Evolutionary conservation across 2,797 vertebrate species (phyloP), one percentile per base, ranked within the genome.

Genomic region (Fundulus diaphanus): DNA sequence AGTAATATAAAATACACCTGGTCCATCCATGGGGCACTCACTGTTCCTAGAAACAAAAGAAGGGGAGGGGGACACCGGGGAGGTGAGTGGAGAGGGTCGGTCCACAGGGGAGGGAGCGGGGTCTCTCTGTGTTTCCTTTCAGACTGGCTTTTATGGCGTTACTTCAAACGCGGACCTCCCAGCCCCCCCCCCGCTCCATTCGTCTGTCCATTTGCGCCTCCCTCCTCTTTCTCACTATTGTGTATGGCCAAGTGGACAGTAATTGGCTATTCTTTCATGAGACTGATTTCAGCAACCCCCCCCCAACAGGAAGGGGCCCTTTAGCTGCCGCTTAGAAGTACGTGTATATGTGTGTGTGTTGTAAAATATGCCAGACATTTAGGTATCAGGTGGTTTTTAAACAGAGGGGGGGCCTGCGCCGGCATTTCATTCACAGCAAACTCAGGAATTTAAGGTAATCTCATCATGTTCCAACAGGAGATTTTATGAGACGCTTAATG

Each of bases 1-100:
- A 89, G 93, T 91, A 92, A 94, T 95, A 95, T 95, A 95, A 95
- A 96, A 94, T 95, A 95, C 95, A 96, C 95, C 94, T 95, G 95
- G 94, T 90, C 89, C 86, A 90, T 93, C 92, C 89, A 87, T 65
- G 89, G 89, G 90, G 90, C 90, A 87, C 82, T 85, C 78, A 83
- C 73, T 89, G 84, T 87, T 86, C 83, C 73, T 82, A 85, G 85
- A 92, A 90, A 93, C 91, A 94, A 92, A 93, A 86, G 83, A 72
- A 89, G 72, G 79, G 85, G 83, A 82, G 84, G 77, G 78, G 84
- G 76, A 75, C 24, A 37, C 42, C 78, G 76, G 56, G 78, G 82
- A 84, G 84, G 82, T 83, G 86, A 84, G 80, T 80, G 63, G 68
- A 77, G 87, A 85, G 81, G 82, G 82, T 75, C 22, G 74, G 85